Evolutionary conservation across 2,113 vertebrate species (phyloP), one percentile per base, ranked within the genome.

Genomic region (Boleophthalmus pectinirostris): DNA sequence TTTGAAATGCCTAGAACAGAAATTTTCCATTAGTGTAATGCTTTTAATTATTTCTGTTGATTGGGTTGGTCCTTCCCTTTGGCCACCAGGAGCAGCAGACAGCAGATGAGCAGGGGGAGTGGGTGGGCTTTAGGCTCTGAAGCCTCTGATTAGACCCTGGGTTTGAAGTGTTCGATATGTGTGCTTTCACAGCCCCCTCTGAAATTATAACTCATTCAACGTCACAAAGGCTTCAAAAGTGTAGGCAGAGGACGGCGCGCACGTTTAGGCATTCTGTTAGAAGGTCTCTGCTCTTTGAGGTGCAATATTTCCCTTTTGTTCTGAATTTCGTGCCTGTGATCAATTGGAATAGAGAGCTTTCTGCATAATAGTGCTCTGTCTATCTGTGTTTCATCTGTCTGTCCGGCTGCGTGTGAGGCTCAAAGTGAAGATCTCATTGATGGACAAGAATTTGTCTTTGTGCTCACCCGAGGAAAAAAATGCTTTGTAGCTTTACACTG

Each of bases 121-220:
- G 83, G 88, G 91, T 84, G 88, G 87, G 82, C 87, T 83, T 76
- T 70, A 70, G 86, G 89, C 83, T 86, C 51, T 54, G 51, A 54
- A 54, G 51, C 20, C 51, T 87, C 85, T 92, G 90, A 91, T 92
- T 90, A 90, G 90, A 82, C 83, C 85, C 79, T 82, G 57, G 82
- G 87, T 88, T 90, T 90, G 80, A 87, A 87, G 89, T 85, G 82
- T 70, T 87, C 86, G 56, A 80, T 68, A 80, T 54, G 65, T 47
- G 33, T 69, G 1, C 66, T 58, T 78, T 25, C 72, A 70, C 75
- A 18, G 72, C 57, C 78, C 68, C 66, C 70, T 69, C 71, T 49
- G 67, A 75, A 75, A 81, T 75, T 74, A 79, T 82, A 83, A 87
- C 45, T 82, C 74, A 86, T 76, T 82, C 81, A 72, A 77, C 38